Conservation (phyloP, 2,113 vertebrate species). For the Marmota monax region DNA sequence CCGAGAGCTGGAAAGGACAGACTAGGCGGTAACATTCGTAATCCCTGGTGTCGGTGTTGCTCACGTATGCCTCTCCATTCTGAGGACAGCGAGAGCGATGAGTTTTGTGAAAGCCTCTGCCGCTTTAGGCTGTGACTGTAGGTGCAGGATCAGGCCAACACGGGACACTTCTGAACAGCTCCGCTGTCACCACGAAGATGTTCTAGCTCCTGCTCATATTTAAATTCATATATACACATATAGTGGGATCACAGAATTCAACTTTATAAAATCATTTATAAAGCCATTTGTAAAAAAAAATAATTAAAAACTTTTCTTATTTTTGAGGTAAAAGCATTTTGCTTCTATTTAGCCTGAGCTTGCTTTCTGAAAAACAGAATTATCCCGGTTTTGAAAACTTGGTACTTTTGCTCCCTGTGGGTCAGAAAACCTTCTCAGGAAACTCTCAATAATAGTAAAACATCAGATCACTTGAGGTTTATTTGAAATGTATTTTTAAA, state of each 20-base stretch:
- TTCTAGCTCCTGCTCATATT: background rate
- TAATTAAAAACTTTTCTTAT: background rate
- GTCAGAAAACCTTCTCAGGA: background rate
- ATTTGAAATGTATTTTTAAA: background rate
- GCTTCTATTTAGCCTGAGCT: background rate
- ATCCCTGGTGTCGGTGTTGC: background rate
- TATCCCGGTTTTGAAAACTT: conserved; percentile 6
- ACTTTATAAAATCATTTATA: background rate
- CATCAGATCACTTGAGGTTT: background rate
- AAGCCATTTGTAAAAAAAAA: background rate
- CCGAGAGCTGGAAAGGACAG: background rate
- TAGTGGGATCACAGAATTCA: conserved; percentile 3
- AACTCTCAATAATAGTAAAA: background rate
- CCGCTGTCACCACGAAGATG: background rate
- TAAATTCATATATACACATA: background rate
- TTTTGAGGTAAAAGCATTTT: background rate
- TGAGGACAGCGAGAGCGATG: background rate
- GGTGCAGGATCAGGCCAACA: background rate
- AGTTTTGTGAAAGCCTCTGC: background rate
- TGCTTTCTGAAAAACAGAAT: background rate
- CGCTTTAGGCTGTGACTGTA: background rate
- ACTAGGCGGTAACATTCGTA: background rate
- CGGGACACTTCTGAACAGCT: background rate
- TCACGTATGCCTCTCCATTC: background rate
- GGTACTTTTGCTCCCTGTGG: background rate